phyloP scores from a whole-genome alignment of 2,113 vertebrate species.

The Cryptomyrus ogoouensis region DNA sequence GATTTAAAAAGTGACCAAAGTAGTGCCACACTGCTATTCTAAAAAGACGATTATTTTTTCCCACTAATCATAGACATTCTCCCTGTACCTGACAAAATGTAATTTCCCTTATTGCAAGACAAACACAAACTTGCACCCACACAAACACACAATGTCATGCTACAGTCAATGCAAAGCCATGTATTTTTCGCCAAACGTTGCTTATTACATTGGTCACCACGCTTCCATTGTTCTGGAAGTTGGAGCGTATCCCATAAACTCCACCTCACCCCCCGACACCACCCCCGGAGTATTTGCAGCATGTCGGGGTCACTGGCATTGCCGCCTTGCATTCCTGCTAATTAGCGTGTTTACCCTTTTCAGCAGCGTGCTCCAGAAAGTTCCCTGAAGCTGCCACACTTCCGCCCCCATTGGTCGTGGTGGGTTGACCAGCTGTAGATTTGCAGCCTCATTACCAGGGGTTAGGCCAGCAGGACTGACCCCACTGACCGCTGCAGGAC shows the following conservation, averaged over 20 bases:
- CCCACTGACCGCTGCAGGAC: conserved; percentile 40
- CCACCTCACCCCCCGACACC: not conserved
- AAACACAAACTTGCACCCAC: not conserved
- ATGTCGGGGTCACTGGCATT: not conserved
- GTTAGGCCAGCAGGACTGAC: conserved; percentile 51
- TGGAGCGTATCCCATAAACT: not conserved
- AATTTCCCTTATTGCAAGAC: not conserved
- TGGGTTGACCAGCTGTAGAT: conserved; percentile 34
- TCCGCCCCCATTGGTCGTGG: not conserved
- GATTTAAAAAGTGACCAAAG: not conserved
- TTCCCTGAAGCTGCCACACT: not conserved
- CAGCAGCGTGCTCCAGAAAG: not conserved
- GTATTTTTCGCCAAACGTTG: not conserved
- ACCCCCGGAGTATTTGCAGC: not conserved
- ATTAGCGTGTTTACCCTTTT: conserved; percentile 19
- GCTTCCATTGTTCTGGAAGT: not conserved
- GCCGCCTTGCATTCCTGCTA: conserved; percentile 23
- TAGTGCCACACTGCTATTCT: not conserved
- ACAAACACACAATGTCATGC: not conserved
- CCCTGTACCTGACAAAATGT: not conserved
- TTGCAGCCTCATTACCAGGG: conserved; percentile 50
- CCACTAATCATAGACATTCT: not conserved
- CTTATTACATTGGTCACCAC: not conserved
- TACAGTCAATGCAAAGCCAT: not conserved
- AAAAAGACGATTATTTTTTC: not conserved